Evolutionary conservation across 2,888 invertebrate genomes (phyloP).

Genomic region (Allophyes oxyacanthae): DNA sequence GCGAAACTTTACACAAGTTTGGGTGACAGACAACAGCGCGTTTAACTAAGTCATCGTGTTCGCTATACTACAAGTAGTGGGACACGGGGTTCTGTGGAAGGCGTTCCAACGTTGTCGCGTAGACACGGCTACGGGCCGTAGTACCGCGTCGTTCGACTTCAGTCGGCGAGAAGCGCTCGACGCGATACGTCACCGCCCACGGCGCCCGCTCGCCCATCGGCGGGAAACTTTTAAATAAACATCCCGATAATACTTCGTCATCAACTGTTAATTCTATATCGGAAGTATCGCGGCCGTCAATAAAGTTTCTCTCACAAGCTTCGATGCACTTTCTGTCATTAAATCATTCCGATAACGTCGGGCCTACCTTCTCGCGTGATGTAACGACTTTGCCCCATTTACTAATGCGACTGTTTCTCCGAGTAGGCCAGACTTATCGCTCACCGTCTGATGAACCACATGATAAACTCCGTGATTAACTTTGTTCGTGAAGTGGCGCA

Average conservation of each 20-base stretch:
- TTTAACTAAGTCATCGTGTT: conserved; percentile 31
- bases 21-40: conserved; percentile 36
- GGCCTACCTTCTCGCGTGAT: conserved; percentile 65
- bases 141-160: conserved; percentile 42
- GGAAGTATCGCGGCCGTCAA: conserved; percentile 12
- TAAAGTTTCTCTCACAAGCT: conserved; percentile 33
- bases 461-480: conserved; percentile 61
- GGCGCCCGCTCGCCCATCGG: conserved; percentile 49
- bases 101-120: conserved; percentile 47
- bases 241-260: conserved; percentile 35
- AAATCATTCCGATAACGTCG: conserved; percentile 18
- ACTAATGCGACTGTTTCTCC: conserved; percentile 75
- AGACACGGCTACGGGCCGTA: conserved; percentile 50
- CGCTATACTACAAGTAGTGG: conserved; percentile 37
- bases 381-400: conserved; percentile 76
- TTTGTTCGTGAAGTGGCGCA: conserved; percentile 49
- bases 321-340: conserved; percentile 28
- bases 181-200: conserved; percentile 53
- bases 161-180: conserved; percentile 61
- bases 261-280: conserved; percentile 6
- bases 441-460: conserved; percentile 37
- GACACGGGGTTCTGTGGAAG: conserved; percentile 32
- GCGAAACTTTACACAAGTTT: conserved; percentile 51
- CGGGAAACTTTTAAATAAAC: conserved; percentile 64
- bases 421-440: conserved; percentile 61